Conservation (phyloP, 2,888 invertebrate genomes). For the Diplazon laetatorius region DNA sequence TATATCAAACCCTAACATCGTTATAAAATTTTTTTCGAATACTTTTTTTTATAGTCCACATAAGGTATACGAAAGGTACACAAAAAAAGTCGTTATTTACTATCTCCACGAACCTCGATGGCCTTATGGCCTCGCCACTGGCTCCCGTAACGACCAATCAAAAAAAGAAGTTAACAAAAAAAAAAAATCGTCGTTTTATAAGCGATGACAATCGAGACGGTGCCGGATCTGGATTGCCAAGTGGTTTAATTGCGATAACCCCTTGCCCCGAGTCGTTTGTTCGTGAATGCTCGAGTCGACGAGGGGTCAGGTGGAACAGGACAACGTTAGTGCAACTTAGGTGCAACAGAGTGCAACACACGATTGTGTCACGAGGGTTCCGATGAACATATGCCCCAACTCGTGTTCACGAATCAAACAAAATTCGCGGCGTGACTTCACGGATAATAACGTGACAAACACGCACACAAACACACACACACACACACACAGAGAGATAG, state of each 20-base stretch:
- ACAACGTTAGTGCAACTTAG: no score
- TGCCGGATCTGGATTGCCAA: conserved; percentile 61
- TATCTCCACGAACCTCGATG: conserved; percentile 44
- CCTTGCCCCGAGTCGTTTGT: conserved; percentile 51
- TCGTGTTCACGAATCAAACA: conserved; percentile 54
- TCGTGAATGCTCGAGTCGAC: conserved; percentile 28
- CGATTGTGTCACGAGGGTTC: no score
- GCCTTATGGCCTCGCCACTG: conserved; percentile 15
- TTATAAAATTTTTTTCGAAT: not conserved
- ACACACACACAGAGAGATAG: conserved; percentile 12
- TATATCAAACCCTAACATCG: conserved; percentile 44
- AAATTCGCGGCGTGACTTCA: conserved; percentile 60
- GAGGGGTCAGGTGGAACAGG: conserved; percentile 54
- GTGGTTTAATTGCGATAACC: conserved; percentile 77
- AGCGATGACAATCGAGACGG: conserved; percentile 63
- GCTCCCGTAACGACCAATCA: conserved; percentile 36
- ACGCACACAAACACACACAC: conserved; percentile 15
- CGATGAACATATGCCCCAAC: conserved; percentile 47
- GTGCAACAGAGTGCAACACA: no score
- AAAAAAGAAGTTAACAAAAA: conserved; percentile 28
- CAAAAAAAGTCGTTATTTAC: conserved; percentile 26
- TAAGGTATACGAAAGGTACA: not conserved
- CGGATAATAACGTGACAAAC: conserved; percentile 58
- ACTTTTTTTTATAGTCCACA: conserved; percentile 24
- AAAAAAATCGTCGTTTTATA: no score